These are phyloP conservation scores for Apeltes quadracus DNA, from an alignment of 2,113 vertebrate genomes.

Conservation along the genomic window DNA sequence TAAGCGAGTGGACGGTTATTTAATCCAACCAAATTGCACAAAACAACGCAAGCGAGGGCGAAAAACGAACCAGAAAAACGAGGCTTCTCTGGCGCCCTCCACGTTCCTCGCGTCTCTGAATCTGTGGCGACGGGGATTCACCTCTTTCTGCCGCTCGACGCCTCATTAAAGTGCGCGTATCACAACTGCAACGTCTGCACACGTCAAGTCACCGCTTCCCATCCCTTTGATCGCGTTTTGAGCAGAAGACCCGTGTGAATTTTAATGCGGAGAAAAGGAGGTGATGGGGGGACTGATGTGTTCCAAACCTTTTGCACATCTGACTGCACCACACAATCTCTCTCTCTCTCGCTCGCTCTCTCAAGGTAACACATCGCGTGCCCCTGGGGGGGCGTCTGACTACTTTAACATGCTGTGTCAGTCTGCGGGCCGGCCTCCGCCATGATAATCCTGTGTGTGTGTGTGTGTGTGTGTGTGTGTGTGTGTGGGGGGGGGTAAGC, in stretches of 20 bases:
- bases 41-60: constrained; percentile 14
- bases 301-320: constrained; percentile 20
- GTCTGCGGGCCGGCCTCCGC: constrained; percentile 43
- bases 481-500: constrained; percentile 6
- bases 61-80: constrained; percentile 1
- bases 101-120: constrained; percentile 25
- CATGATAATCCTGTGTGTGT: constrained; percentile 14
- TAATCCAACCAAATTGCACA: neutral
- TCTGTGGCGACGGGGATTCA: no score
- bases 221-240: constrained; percentile 57
- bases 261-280: neutral
- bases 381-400: constrained; percentile 46
- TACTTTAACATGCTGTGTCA: constrained; percentile 49
- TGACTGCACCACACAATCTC: constrained; percentile 39
- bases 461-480: constrained; percentile 8
- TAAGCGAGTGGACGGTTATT: neutral
- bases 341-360: neutral
- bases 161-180: neutral
- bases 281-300: constrained; percentile 20
- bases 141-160: neutral
- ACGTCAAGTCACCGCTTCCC: constrained; percentile 52
- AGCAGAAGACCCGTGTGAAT: constrained; percentile 30
- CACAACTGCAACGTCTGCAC: no score
- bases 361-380: constrained; percentile 9
- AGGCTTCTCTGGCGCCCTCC: constrained; percentile 28